phyloP scores from a whole-genome alignment of 2,888 invertebrate species.

The Lysandra bellargus region DNA sequence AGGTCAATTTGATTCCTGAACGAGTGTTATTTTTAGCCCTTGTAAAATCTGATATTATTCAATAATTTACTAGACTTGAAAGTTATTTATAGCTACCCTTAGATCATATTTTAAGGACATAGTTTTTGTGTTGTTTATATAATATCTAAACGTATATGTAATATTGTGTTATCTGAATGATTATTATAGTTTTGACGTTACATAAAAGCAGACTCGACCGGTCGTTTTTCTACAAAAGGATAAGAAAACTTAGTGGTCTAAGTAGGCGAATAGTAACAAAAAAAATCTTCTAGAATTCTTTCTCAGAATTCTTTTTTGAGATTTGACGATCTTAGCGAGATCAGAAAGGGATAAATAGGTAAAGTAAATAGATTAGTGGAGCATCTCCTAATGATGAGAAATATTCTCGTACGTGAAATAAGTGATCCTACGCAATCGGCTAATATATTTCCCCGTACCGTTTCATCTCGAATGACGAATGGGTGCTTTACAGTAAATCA shows the following conservation, averaged over 20 bases:
- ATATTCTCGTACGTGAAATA: neutral
- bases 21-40: neutral
- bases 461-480: conserved; percentile 1
- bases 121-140: too few relatives aligned
- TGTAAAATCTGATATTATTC: too few relatives aligned
- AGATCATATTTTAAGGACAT: too few relatives aligned
- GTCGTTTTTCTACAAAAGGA: neutral
- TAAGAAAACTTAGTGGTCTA: neutral
- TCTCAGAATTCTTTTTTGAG: neutral
- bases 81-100: neutral
- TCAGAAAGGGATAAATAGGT: neutral
- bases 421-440: neutral
- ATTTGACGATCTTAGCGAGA: neutral
- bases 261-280: neutral
- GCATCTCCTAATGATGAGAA: conserved; percentile 12
- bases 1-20: neutral
- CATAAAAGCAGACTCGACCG: neutral
- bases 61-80: neutral
- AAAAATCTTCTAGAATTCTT: neutral
- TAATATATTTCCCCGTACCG: neutral
- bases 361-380: conserved; percentile 1
- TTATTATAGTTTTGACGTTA: too few relatives aligned
- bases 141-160: too few relatives aligned
- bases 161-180: too few relatives aligned
- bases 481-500: conserved; percentile 12